Evolutionary conservation across 2,113 vertebrate genomes (phyloP).

Genomic region (Triplophysa rosa): DNA sequence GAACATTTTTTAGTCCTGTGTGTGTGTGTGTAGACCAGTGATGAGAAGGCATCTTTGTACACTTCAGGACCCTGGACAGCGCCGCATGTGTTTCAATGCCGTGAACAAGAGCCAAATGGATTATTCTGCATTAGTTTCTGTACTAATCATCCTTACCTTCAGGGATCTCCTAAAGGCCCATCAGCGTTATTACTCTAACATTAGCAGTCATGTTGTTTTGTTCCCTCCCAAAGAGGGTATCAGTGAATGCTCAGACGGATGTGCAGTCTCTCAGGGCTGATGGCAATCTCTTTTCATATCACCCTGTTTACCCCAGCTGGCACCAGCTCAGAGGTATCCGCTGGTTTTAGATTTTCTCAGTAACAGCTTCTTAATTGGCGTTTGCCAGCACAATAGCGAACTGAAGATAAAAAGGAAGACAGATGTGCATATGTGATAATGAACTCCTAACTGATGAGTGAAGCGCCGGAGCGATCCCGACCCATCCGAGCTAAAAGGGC

Average conservation of each 20-base stretch:
- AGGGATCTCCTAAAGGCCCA: constrained; percentile 13
- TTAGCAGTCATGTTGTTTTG: constrained; percentile 28
- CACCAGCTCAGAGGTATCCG: constrained; percentile 38
- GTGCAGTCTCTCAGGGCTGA: constrained; percentile 23
- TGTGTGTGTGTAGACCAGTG: too few species aligned
- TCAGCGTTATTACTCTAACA: constrained; percentile 30
- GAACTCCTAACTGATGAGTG: constrained; percentile 48
- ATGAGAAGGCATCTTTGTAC: background rate
- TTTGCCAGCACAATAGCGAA: constrained; percentile 42
- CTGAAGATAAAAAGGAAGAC: constrained; percentile 47
- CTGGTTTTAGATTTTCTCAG: constrained; percentile 36
- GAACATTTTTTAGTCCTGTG: too few species aligned
- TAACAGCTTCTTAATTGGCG: constrained; percentile 41
- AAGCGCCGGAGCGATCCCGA: constrained; percentile 14
- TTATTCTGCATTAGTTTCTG: constrained; percentile 24
- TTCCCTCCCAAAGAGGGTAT: constrained; percentile 32
- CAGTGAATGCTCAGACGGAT: constrained; percentile 43
- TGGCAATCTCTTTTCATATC: constrained; percentile 46
- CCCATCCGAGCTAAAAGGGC: constrained; percentile 35
- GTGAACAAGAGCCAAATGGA: constrained; percentile 16
- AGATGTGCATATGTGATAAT: constrained; percentile 52
- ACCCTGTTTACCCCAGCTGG: constrained; percentile 48
- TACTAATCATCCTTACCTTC: background rate
- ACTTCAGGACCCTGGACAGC: constrained; percentile 50
- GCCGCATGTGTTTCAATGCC: background rate